phyloP scores from a whole-genome alignment of 2,888 invertebrate species.

The Oscheius sp. region DNA sequence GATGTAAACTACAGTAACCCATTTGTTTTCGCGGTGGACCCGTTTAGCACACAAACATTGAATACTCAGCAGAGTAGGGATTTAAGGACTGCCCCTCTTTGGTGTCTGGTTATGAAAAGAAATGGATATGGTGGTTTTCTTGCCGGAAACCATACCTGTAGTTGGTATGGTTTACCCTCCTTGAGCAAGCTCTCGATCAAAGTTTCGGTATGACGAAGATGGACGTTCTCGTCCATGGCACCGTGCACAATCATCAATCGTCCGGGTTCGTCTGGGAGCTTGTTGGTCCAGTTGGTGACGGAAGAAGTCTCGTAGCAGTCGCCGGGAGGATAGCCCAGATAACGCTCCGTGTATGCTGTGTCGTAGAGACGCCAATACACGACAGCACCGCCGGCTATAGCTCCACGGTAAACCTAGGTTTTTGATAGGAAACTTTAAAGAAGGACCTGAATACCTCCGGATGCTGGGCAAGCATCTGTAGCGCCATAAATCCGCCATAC shows the following conservation, averaged over 20 bases:
- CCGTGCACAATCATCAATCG: conserved; percentile 95
- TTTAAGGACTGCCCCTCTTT: too few species aligned
- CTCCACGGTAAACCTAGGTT: conserved; percentile 74
- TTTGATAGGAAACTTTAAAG: conserved; percentile 64
- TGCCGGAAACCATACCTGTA: conserved; percentile 79
- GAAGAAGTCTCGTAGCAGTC: conserved; percentile 81
- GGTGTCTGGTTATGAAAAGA: too few species aligned
- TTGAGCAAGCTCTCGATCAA: conserved; percentile 89
- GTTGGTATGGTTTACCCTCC: conserved; percentile 93
- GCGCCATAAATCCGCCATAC: conserved; percentile 96
- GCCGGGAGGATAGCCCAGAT: conserved; percentile 70
- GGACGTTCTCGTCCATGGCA: conserved; percentile 93
- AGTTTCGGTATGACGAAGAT: conserved; percentile 93
- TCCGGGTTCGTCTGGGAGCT: conserved; percentile 84
- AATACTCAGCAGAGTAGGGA: too few species aligned
- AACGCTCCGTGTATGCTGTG: conserved; percentile 95
- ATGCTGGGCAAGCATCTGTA: conserved; percentile 91
- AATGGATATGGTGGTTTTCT: too few species aligned
- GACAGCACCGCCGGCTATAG: conserved; percentile 96
- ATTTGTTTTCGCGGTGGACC: too few species aligned
- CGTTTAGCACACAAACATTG: too few species aligned
- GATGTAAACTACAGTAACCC: too few species aligned
- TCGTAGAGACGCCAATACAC: conserved; percentile 97
- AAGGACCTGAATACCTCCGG: conserved; percentile 80
- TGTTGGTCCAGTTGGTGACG: conserved; percentile 85